phyloP scores from a whole-genome alignment of 2,888 invertebrate species.

The Zhuqinia jingwanae region DNA sequence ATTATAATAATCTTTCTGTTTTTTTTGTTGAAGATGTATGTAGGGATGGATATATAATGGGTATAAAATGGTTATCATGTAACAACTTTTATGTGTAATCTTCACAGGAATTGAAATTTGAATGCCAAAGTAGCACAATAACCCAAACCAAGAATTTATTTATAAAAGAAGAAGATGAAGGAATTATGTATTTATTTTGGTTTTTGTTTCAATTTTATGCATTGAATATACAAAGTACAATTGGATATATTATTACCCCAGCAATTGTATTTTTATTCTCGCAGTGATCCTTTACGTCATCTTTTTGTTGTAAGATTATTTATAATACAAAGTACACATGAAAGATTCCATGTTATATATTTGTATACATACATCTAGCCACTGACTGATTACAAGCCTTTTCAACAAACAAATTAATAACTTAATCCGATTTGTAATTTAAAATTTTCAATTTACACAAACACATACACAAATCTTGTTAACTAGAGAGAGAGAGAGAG shows the following conservation, averaged over 20 bases:
- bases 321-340: neutral
- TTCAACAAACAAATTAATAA: slow-evolving; percentile 42
- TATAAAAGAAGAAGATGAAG: neutral
- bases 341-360: too few species aligned
- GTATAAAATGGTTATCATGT: too few species aligned
- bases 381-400: slow-evolving; percentile 29
- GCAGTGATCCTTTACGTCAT: neutral
- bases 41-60: too few species aligned
- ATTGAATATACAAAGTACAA: too few species aligned
- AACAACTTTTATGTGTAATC: neutral
- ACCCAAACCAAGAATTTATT: neutral
- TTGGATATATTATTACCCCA: too few species aligned
- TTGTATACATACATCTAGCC: too few species aligned
- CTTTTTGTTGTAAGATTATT: neutral
- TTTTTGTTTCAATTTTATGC: too few species aligned
- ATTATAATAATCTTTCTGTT: neutral
- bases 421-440: slow-evolving; percentile 55
- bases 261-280: neutral
- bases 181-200: too few species aligned
- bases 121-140: neutral
- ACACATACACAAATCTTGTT: slow-evolving; percentile 44
- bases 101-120: slow-evolving; percentile 18
- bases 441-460: slow-evolving; percentile 64
- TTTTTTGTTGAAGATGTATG: neutral
- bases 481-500: too few species aligned